A percentile compares a stretch with the other conserved stretches of the same genome.
These are phyloP conservation scores for Echeneis naucrates DNA, from an alignment of 2,797 vertebrate genomes.

Conservation along the genomic window DNA sequence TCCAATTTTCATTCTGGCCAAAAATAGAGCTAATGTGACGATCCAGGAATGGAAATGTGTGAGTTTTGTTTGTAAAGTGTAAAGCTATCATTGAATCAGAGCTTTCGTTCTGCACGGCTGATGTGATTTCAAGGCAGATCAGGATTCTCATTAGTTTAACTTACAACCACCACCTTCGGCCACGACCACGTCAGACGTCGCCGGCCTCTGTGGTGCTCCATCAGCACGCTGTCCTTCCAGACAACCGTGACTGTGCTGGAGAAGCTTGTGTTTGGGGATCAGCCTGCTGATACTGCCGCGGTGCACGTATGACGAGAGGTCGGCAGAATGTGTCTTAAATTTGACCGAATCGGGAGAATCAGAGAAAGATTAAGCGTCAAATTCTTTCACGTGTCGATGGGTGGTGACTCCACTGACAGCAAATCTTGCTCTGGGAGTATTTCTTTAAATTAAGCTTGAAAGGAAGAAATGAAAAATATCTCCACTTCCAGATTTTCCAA, in stretches of 20 bases:
- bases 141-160: neutral
- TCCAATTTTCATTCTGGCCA: neutral
- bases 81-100: neutral
- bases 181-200: neutral
- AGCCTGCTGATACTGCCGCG: too few species aligned
- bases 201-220: slow-evolving; percentile 22
- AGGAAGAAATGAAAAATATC: neutral
- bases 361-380: neutral
- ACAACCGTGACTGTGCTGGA: too few species aligned
- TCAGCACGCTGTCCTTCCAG: slow-evolving; percentile 21
- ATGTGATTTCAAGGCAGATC: neutral
- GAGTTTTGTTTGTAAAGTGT: neutral
- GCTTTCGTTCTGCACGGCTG: neutral
- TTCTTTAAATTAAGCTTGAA: neutral
- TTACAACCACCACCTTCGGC: neutral
- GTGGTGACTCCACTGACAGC: neutral
- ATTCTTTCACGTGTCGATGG: neutral
- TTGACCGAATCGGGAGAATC: too few species aligned
- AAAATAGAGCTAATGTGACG: neutral
- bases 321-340: neutral
- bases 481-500: neutral
- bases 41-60: neutral
- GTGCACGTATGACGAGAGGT: too few species aligned
- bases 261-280: too few species aligned
- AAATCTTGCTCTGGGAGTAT: neutral